Evolutionary conservation across 2,888 invertebrate genomes (phyloP), one percentile per base, ranked within the genome.

Genomic region (Polymixis flavicincta): DNA sequence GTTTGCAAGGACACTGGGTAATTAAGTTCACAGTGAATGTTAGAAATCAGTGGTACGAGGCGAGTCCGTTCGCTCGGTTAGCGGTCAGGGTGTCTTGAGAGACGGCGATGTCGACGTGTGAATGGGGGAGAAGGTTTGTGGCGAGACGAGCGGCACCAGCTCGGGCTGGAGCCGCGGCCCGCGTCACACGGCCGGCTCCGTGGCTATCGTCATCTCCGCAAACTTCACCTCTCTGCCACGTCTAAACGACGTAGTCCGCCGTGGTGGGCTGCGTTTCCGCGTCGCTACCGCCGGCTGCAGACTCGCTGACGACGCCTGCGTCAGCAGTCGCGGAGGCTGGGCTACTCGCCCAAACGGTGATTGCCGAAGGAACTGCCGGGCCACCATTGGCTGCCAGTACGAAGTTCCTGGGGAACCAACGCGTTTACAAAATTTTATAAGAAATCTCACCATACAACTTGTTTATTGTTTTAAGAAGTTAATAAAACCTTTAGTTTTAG

Each of bases 331-430:
- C 45, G 94, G 92, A 17, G 94, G 92, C 73, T 91, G 91, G 65
- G 89, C 85, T 77, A 88, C 86, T 42, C 94, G 94, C 42, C 93
- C 92, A 94, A 98, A 98, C 71, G 98, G 98, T 65, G 98, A 98
- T 82, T 97, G 97, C 37, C 97, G 96, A 28, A 98, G 97, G 91
- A 98, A 98, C 93, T 98, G 98, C 76, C 97, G 97, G 48, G 98
- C 98, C 66, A 97, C 97, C 79, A 98, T 92, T 11, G 98, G 98
- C 76, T 97, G 97, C 98, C 98, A 98, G 88, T 97, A 96, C 67
- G 97, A 97, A 75, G 89, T 92, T 52, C 92, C 95, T 95, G 92
- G 19, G 85, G 86, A 65, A 25, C n/a, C 60, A 11, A 57, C 14
- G 52, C 50, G 61, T 71, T 71, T 55, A 52, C 22, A 45, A 78